Evolutionary conservation across 2,797 vertebrate species (phyloP).

Genomic region (Sebastes oblongus): DNA sequence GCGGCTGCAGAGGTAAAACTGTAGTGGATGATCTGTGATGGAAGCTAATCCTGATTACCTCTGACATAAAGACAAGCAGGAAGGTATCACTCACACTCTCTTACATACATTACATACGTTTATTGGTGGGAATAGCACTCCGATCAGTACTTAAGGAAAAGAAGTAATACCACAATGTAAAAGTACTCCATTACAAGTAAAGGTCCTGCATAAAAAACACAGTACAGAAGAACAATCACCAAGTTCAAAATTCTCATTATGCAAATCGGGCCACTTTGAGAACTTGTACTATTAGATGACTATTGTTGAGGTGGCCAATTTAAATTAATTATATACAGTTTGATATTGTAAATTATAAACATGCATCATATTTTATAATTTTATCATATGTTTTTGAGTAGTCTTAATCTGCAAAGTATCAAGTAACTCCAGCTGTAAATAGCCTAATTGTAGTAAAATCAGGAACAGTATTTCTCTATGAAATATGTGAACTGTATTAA

Average conservation of each 20-base stretch:
- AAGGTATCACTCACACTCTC: background rate
- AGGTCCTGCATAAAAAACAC: background rate
- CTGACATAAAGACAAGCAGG: conserved; percentile 49
- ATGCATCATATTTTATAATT: background rate
- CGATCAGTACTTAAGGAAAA: background rate
- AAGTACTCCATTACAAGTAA: background rate
- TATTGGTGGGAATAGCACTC: background rate
- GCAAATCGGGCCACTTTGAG: background rate
- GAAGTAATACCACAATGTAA: background rate
- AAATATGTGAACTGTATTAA: background rate
- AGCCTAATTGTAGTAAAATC: background rate
- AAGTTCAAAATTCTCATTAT: background rate
- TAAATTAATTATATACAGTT: background rate
- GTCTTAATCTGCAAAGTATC: background rate
- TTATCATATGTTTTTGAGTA: background rate
- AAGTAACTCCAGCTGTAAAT: background rate
- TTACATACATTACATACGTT: background rate
- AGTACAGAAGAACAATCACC: background rate
- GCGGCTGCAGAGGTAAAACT: conserved; percentile 19
- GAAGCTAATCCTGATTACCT: conserved; percentile 72
- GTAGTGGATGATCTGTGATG: conserved; percentile 64
- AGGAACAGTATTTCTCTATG: background rate
- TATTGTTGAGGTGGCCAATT: background rate
- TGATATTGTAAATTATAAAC: background rate
- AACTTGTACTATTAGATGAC: background rate